These are phyloP conservation scores for Tribolium castaneum DNA, from an alignment of 1,140 invertebrate species.

Conservation along the genomic window DNA sequence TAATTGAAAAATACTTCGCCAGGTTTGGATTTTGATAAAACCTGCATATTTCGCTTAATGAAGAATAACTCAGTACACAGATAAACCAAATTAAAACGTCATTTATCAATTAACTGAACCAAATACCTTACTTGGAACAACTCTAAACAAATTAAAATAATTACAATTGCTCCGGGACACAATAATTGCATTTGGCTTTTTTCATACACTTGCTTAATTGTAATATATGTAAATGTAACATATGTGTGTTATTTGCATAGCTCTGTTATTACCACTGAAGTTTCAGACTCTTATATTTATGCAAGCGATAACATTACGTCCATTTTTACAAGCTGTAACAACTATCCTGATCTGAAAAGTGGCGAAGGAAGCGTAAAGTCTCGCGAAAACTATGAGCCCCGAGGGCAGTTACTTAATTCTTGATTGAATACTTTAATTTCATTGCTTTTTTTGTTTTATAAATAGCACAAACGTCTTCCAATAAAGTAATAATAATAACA, in stretches of 20 bases:
- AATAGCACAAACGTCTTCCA: no score
- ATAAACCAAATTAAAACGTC: background rate
- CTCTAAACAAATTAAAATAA: background rate
- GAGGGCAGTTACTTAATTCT: background rate
- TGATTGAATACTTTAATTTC: background rate
- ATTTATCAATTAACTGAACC: background rate
- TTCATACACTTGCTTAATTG: background rate
- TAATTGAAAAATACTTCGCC: conserved; percentile 39
- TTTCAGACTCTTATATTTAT: background rate
- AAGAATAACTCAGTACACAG: background rate
- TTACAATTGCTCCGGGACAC: background rate
- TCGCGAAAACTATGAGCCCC: background rate
- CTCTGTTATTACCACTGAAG: background rate
- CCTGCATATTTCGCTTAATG: conserved; percentile 4
- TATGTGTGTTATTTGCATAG: background rate
- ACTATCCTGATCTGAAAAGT: background rate
- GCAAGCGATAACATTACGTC: background rate
- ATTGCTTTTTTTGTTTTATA: no score
- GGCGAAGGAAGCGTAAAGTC: background rate
- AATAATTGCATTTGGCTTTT: background rate
- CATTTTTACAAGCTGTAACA: background rate
- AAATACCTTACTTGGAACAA: background rate
- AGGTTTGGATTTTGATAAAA: conserved; percentile 18
- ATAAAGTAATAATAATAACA: no score
- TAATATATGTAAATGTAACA: background rate